phyloP scores from a whole-genome alignment of 2,797 vertebrate species.

The Pantherophis alleghaniensis region DNA sequence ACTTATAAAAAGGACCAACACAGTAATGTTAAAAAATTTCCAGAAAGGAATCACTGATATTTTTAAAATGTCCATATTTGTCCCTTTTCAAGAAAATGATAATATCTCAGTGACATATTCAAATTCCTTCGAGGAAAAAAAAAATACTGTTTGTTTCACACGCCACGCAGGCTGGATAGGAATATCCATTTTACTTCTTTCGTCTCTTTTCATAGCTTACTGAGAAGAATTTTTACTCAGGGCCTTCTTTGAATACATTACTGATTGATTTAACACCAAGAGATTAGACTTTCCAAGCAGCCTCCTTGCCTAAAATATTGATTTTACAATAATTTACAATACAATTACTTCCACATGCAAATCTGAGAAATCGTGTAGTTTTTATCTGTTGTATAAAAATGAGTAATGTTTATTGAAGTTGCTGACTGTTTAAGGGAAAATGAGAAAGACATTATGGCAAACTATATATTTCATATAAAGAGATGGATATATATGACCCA shows the following conservation, averaged over 20 bases:
- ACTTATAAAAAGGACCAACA: constrained; percentile 76
- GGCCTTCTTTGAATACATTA: constrained; percentile 27
- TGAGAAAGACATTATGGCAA: background rate
- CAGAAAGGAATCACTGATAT: constrained; percentile 70
- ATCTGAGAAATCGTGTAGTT: constrained; percentile 6
- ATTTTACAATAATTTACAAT: background rate
- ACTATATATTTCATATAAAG: background rate
- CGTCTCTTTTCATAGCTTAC: constrained; percentile 65
- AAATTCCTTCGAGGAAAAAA: constrained; percentile 69
- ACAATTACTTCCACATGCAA: background rate
- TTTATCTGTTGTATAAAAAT: background rate
- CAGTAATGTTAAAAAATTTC: constrained; percentile 78
- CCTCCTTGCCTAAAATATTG: background rate
- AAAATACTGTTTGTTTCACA: constrained; percentile 62
- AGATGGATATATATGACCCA: no score
- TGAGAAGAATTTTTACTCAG: constrained; percentile 50
- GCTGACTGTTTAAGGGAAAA: background rate
- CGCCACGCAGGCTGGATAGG: constrained; percentile 72
- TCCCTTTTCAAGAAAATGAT: constrained; percentile 68
- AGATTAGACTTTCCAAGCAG: constrained; percentile 5
- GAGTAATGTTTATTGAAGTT: background rate
- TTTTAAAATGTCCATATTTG: constrained; percentile 80
- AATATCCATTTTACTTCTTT: constrained; percentile 65
- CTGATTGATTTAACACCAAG: constrained; percentile 24
- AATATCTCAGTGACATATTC: constrained; percentile 75